phyloP scores from a whole-genome alignment of 2,888 invertebrate genomes.

The Osmoderma eremita region DNA sequence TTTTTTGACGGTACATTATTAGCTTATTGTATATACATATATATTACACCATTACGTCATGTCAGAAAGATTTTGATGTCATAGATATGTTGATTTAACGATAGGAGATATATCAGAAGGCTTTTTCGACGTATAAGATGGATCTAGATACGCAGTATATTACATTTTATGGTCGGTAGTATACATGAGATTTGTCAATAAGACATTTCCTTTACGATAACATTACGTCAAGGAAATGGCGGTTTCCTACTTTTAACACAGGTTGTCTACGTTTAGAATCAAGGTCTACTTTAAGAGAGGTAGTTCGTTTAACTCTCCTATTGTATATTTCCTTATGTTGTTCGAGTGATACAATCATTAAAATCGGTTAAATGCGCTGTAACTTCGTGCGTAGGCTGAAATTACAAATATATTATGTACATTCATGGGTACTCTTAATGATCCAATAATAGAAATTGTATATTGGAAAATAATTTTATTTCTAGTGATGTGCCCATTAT shows the following conservation, averaged over 20 bases:
- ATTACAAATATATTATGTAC: too few species aligned
- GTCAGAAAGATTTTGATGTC: too few species aligned
- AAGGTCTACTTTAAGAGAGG: not conserved
- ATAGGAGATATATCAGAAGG: not conserved
- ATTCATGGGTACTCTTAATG: too few species aligned
- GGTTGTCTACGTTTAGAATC: constrained; percentile 5
- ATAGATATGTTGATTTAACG: not conserved
- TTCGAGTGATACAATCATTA: too few species aligned
- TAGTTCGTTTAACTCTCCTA: constrained; percentile 6
- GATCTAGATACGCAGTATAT: not conserved
- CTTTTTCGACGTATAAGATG: not conserved
- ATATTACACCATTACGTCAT: too few species aligned
- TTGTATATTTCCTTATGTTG: not conserved
- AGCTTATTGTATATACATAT: too few species aligned
- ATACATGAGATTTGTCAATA: constrained; percentile 24
- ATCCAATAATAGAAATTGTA: too few species aligned
- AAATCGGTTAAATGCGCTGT: too few species aligned
- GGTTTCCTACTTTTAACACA: constrained; percentile 24
- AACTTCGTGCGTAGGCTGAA: too few species aligned
- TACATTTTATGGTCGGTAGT: not conserved
- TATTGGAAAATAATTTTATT: too few species aligned
- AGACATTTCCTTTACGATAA: constrained; percentile 30
- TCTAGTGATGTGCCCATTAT: too few species aligned
- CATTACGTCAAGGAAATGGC: constrained; percentile 27
- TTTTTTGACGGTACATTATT: too few species aligned